phyloP scores from a whole-genome alignment of 1,140 invertebrate genomes.

The Drosophila nasuta region DNA sequence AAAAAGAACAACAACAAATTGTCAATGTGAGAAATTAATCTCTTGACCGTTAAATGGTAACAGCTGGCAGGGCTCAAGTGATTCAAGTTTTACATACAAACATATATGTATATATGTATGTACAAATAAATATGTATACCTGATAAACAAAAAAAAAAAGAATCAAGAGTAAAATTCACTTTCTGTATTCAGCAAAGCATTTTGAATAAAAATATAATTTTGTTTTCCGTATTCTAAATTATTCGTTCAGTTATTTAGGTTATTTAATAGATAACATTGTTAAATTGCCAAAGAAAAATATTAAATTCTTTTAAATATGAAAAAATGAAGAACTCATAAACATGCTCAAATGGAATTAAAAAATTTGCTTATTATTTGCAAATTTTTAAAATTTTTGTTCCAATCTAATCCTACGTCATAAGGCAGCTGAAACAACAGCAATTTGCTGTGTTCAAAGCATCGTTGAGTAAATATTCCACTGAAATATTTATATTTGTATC shows the following conservation, averaged over 20 bases:
- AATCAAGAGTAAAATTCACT: neutral
- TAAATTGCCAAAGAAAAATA: neutral
- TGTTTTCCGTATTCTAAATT: neutral
- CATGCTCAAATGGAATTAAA: neutral
- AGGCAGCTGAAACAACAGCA: neutral
- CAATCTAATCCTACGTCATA: neutral
- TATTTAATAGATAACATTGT: too few relatives aligned
- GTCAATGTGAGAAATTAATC: constrained; percentile 31
- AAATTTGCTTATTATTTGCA: constrained; percentile 1
- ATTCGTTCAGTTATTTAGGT: too few relatives aligned
- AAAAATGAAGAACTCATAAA: constrained; percentile 1
- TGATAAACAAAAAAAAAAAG: constrained; percentile 19
- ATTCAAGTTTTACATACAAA: constrained; percentile 8
- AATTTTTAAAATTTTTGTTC: constrained; percentile 3
- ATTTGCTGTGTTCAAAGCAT: neutral
- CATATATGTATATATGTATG: neutral
- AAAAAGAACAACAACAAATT: constrained; percentile 6
- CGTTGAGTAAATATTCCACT: neutral
- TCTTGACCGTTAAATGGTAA: constrained; percentile 9
- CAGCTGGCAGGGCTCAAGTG: constrained; percentile 42
- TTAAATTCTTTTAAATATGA: neutral
- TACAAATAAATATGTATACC: constrained; percentile 1
- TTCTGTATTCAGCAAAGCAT: neutral
- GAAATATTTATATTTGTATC: neutral
- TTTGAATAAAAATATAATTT: neutral